Evolutionary conservation across 2,113 vertebrate genomes (phyloP).

Genomic region (Ceratotherium simum): DNA sequence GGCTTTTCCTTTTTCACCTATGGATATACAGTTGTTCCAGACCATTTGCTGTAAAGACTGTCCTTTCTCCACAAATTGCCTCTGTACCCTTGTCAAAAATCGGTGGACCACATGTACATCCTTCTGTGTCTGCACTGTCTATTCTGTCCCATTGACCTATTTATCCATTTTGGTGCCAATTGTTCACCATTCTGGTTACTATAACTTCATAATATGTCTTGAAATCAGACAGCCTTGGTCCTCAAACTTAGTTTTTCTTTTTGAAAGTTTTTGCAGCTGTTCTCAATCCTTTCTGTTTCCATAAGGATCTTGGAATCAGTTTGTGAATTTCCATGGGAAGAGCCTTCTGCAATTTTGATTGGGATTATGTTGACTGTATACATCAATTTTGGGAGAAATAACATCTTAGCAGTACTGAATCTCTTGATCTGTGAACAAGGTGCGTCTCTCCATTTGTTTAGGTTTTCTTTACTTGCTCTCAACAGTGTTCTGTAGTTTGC

Average conservation of each 20-base stretch:
- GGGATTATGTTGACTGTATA: no score
- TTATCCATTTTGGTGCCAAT: not conserved
- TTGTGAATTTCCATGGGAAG: not conserved
- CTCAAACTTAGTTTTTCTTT: not conserved
- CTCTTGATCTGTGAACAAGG: fast-evolving
- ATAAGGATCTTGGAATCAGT: not conserved
- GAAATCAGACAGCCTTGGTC: not conserved
- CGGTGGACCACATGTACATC: fast-evolving
- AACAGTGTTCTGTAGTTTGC: not conserved
- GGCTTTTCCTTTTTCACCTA: no score
- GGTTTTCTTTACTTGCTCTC: not conserved
- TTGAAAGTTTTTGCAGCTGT: not conserved
- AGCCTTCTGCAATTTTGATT: not conserved
- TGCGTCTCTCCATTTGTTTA: not conserved
- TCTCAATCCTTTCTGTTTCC: not conserved
- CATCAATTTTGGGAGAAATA: not conserved
- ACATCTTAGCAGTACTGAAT: not conserved
- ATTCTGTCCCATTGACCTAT: not conserved
- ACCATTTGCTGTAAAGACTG: not conserved
- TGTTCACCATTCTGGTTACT: not conserved
- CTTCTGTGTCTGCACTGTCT: not conserved
- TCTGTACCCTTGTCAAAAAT: not conserved
- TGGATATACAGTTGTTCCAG: not conserved
- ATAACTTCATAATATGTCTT: not conserved
- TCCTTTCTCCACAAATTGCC: not conserved